Evolutionary conservation across 2,888 invertebrate species (phyloP).

Genomic region (Chelonus formosanus): DNA sequence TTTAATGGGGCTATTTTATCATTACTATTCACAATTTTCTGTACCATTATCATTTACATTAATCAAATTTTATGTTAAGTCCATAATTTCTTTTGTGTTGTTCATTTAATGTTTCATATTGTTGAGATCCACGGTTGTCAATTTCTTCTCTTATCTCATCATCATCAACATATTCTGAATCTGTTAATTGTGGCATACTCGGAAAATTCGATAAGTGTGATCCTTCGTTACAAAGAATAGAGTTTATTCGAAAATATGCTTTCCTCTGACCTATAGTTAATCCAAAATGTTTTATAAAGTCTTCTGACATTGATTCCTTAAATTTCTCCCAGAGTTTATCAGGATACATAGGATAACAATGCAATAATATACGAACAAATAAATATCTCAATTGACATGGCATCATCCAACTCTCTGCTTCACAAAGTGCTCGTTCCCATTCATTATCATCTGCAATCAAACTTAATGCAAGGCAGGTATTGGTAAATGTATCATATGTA

Average conservation of each 20-base stretch:
- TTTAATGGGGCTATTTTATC: too few relatives aligned
- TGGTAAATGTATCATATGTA: constrained; percentile 38
- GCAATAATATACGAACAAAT: constrained; percentile 48
- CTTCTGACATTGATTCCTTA: constrained; percentile 43
- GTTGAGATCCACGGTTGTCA: not conserved
- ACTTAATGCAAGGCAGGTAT: constrained; percentile 42
- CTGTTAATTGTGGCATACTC: constrained; percentile 16
- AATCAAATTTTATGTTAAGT: constrained; percentile 45
- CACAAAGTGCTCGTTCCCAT: constrained; percentile 33
- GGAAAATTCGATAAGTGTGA: constrained; percentile 6
- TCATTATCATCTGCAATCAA: constrained; percentile 47
- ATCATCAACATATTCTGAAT: constrained; percentile 6
- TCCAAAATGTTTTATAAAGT: constrained; percentile 26
- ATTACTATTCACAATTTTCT: too few relatives aligned
- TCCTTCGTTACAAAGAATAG: constrained; percentile 18
- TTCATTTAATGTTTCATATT: constrained; percentile 23
- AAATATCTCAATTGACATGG: constrained; percentile 49
- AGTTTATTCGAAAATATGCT: constrained; percentile 15
- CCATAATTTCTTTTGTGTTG: constrained; percentile 48
- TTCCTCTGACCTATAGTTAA: not conserved
- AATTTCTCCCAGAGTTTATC: constrained; percentile 44
- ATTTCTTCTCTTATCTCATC: constrained; percentile 18
- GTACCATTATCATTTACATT: not conserved
- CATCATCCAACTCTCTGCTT: constrained; percentile 42
- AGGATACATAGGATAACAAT: constrained; percentile 42